A percentile compares a stretch with the other conserved stretches of the same genome.
phyloP scores from a whole-genome alignment of 2,888 invertebrate species.

The Phyllotreta striolata region DNA sequence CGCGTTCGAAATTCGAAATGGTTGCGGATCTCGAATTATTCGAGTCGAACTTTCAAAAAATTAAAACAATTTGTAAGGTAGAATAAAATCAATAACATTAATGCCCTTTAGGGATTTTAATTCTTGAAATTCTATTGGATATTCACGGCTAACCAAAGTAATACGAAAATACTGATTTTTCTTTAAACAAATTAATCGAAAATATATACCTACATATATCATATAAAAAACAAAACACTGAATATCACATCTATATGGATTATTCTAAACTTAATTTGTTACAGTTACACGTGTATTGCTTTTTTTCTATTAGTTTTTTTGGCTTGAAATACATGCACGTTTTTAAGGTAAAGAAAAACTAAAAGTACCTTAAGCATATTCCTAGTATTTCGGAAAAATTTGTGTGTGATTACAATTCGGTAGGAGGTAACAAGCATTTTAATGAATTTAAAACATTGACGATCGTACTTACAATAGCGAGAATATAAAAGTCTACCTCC shows the following conservation, averaged over 20 bases:
- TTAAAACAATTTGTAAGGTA: not conserved
- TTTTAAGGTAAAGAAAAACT: constrained; percentile 1
- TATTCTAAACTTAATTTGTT: constrained; percentile 27
- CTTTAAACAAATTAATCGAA: constrained; percentile 30
- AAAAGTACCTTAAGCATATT: too few relatives aligned
- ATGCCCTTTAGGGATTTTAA: not conserved
- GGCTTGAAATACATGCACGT: constrained; percentile 34
- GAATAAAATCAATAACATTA: not conserved
- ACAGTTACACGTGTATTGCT: constrained; percentile 40
- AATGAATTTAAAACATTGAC: too few relatives aligned
- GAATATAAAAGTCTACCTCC: too few relatives aligned
- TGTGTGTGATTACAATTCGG: too few relatives aligned
- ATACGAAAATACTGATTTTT: constrained; percentile 38
- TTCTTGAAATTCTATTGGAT: constrained; percentile 10
- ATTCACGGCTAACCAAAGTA: constrained; percentile 11
- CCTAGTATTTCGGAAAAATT: too few relatives aligned
- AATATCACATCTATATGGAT: constrained; percentile 41
- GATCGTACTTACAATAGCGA: too few relatives aligned
- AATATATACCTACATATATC: constrained; percentile 14
- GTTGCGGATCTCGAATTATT: too few relatives aligned
- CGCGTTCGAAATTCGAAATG: too few relatives aligned
- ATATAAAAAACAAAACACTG: constrained; percentile 36
- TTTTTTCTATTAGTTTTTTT: constrained; percentile 40
- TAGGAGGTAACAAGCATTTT: too few relatives aligned
- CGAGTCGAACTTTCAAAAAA: too few relatives aligned